A percentile compares a stretch with the other conserved stretches of the same genome.
Evolutionary conservation across 2,888 invertebrate species (phyloP).

Genomic region (Serripes groenlandicus): DNA sequence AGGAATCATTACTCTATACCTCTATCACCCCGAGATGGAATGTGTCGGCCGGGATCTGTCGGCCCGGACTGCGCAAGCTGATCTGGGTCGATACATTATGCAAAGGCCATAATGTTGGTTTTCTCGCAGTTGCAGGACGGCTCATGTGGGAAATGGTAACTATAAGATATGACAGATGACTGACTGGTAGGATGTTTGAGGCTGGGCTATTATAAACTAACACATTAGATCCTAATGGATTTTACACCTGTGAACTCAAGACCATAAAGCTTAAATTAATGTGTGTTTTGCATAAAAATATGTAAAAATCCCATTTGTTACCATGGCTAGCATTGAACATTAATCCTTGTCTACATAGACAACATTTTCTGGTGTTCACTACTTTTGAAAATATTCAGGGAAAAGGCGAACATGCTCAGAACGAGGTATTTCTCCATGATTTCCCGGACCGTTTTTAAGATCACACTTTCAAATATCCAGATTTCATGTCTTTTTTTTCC

Average conservation of each 20-base stretch:
- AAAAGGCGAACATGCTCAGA: not conserved
- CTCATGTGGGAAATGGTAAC: too few species aligned
- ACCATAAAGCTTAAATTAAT: constrained; percentile 51
- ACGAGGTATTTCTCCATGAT: not conserved
- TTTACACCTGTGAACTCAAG: constrained; percentile 55
- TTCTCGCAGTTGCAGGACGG: too few species aligned
- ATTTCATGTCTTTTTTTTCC: not conserved
- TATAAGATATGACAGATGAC: constrained; percentile 20
- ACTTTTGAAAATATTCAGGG: not conserved
- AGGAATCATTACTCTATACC: too few species aligned
- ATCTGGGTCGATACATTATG: too few species aligned
- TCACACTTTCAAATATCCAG: not conserved
- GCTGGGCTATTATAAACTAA: constrained; percentile 11
- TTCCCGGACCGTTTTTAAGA: not conserved
- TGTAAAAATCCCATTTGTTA: constrained; percentile 57
- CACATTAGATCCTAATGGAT: constrained; percentile 45
- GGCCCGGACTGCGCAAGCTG: too few species aligned
- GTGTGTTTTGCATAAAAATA: constrained; percentile 48
- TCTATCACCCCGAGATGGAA: too few species aligned
- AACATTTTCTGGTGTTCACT: too few species aligned
- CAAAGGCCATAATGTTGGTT: too few species aligned
- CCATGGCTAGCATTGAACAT: constrained; percentile 41
- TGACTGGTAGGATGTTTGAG: constrained; percentile 23
- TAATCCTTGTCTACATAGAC: not conserved
- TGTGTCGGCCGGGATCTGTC: too few species aligned